These are phyloP conservation scores for Armadillidium nasatum DNA, from an alignment of 1,140 invertebrate species.

Conservation along the genomic window DNA sequence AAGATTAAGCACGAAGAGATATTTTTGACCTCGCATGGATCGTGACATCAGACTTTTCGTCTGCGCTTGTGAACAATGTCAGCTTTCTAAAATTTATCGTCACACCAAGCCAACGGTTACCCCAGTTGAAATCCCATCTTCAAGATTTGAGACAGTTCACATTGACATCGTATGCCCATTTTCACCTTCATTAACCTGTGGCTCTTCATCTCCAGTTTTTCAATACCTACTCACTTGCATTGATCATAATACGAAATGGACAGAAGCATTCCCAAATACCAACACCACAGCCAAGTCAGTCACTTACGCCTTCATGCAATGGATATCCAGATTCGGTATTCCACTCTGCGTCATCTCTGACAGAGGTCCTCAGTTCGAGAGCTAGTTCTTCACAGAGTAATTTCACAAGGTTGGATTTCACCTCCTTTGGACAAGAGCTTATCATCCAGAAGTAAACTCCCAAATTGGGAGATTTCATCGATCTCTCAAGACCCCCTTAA, in stretches of 20 bases:
- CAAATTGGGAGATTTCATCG: no score
- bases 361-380: constrained; percentile 24
- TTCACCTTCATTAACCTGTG: neutral
- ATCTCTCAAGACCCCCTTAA: no score
- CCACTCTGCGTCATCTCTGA: constrained; percentile 28
- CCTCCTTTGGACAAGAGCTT: neutral
- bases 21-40: constrained; percentile 8
- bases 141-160: neutral
- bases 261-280: constrained; percentile 24
- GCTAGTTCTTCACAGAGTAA: constrained; percentile 23
- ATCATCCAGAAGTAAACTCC: no score
- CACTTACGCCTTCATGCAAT: constrained; percentile 27
- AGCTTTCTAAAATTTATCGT: neutral
- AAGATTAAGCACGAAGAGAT: neutral
- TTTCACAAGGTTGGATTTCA: constrained; percentile 1
- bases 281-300: constrained; percentile 20
- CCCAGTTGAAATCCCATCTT: neutral
- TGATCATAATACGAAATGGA: constrained; percentile 14
- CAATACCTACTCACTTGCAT: constrained; percentile 5
- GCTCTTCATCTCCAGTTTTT: neutral
- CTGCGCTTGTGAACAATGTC: neutral
- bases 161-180: neutral
- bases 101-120: neutral
- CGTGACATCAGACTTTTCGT: neutral
- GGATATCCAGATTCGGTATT: constrained; percentile 30